phyloP scores from a whole-genome alignment of 2,797 vertebrate genomes.

The Cuniculus paca region DNA sequence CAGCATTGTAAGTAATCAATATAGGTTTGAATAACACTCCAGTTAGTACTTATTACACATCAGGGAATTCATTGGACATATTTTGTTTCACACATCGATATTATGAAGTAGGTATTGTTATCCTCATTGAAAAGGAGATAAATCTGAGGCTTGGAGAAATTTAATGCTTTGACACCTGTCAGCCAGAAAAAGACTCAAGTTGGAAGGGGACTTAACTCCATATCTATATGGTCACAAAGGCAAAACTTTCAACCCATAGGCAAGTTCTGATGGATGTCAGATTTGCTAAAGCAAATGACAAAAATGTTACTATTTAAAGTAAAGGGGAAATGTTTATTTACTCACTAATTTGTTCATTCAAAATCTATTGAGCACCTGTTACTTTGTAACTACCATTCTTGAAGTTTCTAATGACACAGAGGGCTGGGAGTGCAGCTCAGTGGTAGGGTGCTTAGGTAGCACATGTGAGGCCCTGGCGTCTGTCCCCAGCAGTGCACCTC shows the following conservation, averaged over 20 bases:
- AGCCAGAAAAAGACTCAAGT: neutral
- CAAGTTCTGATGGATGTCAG: neutral
- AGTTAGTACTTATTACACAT: neutral
- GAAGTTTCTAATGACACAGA: neutral
- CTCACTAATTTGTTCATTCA: neutral
- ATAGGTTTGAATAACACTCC: neutral
- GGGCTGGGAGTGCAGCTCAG: neutral
- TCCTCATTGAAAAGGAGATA: neutral
- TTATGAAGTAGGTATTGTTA: neutral
- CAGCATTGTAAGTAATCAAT: neutral
- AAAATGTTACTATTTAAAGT: neutral
- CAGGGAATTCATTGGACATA: neutral
- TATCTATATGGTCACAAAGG: neutral
- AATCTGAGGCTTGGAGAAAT: neutral
- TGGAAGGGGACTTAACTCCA: neutral
- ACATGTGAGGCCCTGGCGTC: neutral
- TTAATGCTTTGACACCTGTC: neutral
- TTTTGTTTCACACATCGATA: neutral
- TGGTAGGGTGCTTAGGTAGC: neutral
- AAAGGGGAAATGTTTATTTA: neutral
- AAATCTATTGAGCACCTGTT: neutral
- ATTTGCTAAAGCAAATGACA: neutral
- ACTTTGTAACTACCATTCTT: neutral
- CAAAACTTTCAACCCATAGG: neutral
- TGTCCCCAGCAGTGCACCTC: neutral